Evolutionary conservation across 2,113 vertebrate species (phyloP), one percentile per base, ranked within the genome.

Genomic region (Mirza zaza): DNA sequence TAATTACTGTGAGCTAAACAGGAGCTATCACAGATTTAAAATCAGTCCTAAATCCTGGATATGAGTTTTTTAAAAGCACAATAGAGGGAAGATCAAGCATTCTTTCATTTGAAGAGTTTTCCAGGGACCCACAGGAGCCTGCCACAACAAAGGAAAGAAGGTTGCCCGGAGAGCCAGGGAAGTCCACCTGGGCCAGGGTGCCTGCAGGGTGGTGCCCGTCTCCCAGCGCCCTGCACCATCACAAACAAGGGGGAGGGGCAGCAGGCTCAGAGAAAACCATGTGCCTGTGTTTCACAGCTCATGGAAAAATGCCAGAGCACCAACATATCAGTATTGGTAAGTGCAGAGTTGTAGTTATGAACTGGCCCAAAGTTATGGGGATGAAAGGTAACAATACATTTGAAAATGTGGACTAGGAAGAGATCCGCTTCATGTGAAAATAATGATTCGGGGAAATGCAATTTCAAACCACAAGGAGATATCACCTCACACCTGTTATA

Each of bases 1-100:
- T 97, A 96, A 95, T 96, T 83, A 92, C 52, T 59, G 3, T 57
- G 80, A 93, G 18, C 67, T 79, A 90, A 90, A 80, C 3, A n/a
- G 36, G 75, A 96, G 81, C 48, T 42, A 34, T 6, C 91, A 9
- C 4, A 94, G 59, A 90, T 82, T 95, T 86, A 70, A 79, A 67
- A 68, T 11, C n/a, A 79, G 57, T 50, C 42, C 15, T n/a, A 25
- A 91, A 77, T 70, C 32, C 88, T 29, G 63, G 71, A 81, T 57
- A 55, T 90, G 70, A 6, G 34, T 32, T 83, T 93, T 87, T 94
- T 34, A 52, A 93, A 52, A 89, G 65, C 42, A 32, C 15, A 91
- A 10, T 4, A 32, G 13, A 88, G 14, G 59, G 89, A 91, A 1
- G 0, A 87, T 15, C 61, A 34, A 70, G 12, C 18, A 94, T 92